Evolutionary conservation across 2,113 vertebrate genomes (phyloP).

Genomic region (Mugil cephalus): DNA sequence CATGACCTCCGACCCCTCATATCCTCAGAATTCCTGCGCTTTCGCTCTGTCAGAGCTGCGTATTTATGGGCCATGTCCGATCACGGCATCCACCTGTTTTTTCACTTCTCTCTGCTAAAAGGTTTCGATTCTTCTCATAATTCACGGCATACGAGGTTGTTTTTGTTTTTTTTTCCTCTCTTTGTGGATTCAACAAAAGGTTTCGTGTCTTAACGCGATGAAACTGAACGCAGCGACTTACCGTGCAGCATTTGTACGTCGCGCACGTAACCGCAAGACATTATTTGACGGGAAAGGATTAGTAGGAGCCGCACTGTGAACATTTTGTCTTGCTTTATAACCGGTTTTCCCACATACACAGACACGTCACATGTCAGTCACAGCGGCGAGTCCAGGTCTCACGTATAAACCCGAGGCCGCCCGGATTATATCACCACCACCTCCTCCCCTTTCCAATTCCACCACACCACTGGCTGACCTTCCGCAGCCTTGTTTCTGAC

Average conservation of each 20-base stretch:
- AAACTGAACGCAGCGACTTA: background rate
- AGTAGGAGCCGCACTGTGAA: background rate
- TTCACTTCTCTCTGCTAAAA: conserved; percentile 59
- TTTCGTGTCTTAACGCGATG: background rate
- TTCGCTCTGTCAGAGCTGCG: conserved; percentile 54
- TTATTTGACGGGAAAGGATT: background rate
- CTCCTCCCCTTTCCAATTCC: background rate
- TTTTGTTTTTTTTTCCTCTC: background rate
- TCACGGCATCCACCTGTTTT: conserved; percentile 77
- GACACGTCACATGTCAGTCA: background rate
- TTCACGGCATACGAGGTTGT: conserved; percentile 34
- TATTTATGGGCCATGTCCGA: conserved; percentile 76
- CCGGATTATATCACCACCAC: background rate
- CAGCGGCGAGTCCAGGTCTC: conserved; percentile 10
- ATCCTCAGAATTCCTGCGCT: conserved; percentile 46
- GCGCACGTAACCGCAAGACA: background rate
- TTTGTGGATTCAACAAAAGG: background rate
- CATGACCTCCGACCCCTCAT: conserved; percentile 65
- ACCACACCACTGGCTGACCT: background rate
- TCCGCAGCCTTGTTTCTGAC: conserved; percentile 48
- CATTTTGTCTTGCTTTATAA: background rate
- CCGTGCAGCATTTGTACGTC: background rate
- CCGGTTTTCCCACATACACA: background rate
- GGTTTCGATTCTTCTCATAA: conserved; percentile 59
- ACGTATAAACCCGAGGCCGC: conserved; percentile 1